These are phyloP conservation scores for Troglohyphantes excavatus DNA, from an alignment of 2,888 invertebrate species.

Conservation along the genomic window DNA sequence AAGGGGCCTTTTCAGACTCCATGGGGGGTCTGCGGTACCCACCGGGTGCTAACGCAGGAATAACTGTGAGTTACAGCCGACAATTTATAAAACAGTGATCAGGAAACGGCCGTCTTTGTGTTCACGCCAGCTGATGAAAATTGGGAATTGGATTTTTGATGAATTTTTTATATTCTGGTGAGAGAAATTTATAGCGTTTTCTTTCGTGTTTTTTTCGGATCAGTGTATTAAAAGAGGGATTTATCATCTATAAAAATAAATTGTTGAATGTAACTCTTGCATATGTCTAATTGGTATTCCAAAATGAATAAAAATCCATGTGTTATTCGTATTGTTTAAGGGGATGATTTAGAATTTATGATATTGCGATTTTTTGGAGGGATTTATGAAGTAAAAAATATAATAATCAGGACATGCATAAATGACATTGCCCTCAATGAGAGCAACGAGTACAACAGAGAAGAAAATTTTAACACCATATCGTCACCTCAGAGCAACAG, in stretches of 20 bases:
- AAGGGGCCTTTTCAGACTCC: conserved; percentile 37
- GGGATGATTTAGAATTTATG: too few species aligned
- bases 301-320: neutral
- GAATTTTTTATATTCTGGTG: neutral
- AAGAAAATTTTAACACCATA: too few species aligned
- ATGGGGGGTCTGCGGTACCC: conserved; percentile 67
- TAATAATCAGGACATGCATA: too few species aligned
- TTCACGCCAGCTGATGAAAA: conserved; percentile 10
- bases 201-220: neutral
- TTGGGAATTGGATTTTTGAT: neutral
- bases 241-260: neutral
- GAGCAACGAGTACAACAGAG: too few species aligned
- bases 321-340: too few species aligned
- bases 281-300: neutral
- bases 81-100: conserved; percentile 67
- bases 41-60: conserved; percentile 68
- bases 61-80: conserved; percentile 60
- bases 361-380: too few species aligned
- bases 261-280: neutral
- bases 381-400: too few species aligned
- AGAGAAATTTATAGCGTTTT: conserved; percentile 5
- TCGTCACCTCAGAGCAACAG: too few species aligned
- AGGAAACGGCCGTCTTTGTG: conserved; percentile 8
- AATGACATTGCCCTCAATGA: too few species aligned
- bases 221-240: neutral